Conservation (phyloP, 2,888 invertebrate genomes). For the Aquatica leii region DNA sequence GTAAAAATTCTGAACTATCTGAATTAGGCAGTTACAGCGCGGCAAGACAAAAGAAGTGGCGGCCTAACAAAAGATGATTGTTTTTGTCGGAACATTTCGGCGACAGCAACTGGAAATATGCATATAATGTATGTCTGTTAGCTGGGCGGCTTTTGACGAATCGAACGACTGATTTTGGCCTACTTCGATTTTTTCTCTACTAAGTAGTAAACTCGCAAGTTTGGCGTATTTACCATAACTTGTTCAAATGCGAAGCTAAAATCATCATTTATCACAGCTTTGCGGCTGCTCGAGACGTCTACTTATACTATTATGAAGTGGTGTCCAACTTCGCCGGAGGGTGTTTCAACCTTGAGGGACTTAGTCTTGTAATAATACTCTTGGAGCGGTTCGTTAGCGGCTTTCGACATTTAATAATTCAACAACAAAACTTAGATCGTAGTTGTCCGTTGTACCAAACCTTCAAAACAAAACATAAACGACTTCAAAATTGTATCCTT, state of each 20-base stretch:
- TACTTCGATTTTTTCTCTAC: neutral
- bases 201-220: constrained; percentile 7
- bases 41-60: constrained; percentile 56
- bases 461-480: constrained; percentile 13
- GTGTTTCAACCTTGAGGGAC: constrained; percentile 26
- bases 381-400: constrained; percentile 42
- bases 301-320: constrained; percentile 46
- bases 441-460: constrained; percentile 25
- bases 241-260: constrained; percentile 35
- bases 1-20: constrained; percentile 53
- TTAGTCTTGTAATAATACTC: constrained; percentile 38
- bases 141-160: constrained; percentile 49
- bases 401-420: constrained; percentile 41
- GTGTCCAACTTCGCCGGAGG: constrained; percentile 43
- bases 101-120: constrained; percentile 53
- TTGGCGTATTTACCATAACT: constrained; percentile 32
- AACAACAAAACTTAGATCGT: constrained; percentile 32
- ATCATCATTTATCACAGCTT: constrained; percentile 46
- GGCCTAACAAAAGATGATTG: constrained; percentile 52
- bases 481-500: neutral
- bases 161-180: constrained; percentile 21
- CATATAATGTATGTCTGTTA: constrained; percentile 54
- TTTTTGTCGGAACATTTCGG: constrained; percentile 54
- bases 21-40: constrained; percentile 55
- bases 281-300: constrained; percentile 43